These are phyloP conservation scores for Platichthys flesus DNA, from an alignment of 2,113 vertebrate genomes.

Conservation along the genomic window DNA sequence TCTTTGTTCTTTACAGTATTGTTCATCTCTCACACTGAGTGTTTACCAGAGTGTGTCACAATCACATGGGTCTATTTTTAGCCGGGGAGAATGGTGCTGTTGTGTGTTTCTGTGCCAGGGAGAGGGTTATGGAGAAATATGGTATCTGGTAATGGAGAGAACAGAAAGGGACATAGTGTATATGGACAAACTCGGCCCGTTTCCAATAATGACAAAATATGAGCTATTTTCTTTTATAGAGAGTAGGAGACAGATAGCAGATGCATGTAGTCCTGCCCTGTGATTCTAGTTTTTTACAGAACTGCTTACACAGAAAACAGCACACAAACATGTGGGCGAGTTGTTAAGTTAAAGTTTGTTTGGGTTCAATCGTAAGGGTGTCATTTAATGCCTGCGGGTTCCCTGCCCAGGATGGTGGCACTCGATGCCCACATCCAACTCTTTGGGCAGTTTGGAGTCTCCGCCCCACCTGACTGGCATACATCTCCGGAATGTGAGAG, in stretches of 20 bases:
- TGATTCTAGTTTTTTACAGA: background rate
- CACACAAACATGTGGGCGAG: constrained; percentile 26
- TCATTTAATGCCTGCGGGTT: constrained; percentile 33
- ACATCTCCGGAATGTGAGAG: constrained; percentile 60
- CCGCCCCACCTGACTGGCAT: constrained; percentile 54
- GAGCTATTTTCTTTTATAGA: constrained; percentile 22
- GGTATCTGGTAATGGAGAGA: constrained; percentile 31
- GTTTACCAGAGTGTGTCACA: constrained; percentile 74
- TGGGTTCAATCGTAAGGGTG: constrained; percentile 30
- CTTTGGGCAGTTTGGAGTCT: constrained; percentile 30
- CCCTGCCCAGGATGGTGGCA: constrained; percentile 24
- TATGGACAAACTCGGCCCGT: constrained; percentile 21
- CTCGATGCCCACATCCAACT: constrained; percentile 29
- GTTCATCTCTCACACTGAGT: constrained; percentile 35
- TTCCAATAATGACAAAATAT: constrained; percentile 27
- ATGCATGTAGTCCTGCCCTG: constrained; percentile 7
- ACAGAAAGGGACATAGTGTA: constrained; percentile 43
- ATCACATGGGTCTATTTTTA: constrained; percentile 80
- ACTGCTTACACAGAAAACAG: constrained; percentile 3
- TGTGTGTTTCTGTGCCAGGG: constrained; percentile 48
- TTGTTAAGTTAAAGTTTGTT: constrained; percentile 27
- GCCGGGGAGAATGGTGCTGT: constrained; percentile 52
- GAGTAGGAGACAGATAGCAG: background rate
- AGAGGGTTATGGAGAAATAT: constrained; percentile 44
- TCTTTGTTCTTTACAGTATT: constrained; percentile 47